These are phyloP conservation scores for Pelobates fuscus DNA, from an alignment of 2,113 vertebrate genomes.

Conservation along the genomic window DNA sequence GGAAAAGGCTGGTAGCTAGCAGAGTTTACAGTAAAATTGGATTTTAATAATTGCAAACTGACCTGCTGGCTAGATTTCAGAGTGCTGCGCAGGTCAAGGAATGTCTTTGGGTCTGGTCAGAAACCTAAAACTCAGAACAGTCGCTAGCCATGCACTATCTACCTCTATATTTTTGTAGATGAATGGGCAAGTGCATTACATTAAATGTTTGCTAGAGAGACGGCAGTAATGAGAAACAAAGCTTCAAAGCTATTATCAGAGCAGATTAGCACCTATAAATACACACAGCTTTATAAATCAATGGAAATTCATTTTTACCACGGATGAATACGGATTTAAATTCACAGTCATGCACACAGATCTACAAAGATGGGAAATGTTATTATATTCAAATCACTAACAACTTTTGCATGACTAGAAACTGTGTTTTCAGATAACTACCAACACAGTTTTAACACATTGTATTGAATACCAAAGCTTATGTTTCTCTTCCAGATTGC, in stretches of 20 bases:
- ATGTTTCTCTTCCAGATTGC: not conserved
- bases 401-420: constrained; percentile 8
- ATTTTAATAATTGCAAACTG: too few relatives aligned
- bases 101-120: too few relatives aligned
- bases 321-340: not conserved
- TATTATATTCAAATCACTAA: constrained; percentile 18
- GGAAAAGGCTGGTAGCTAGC: too few relatives aligned
- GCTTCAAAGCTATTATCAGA: not conserved
- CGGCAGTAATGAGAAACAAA: not conserved
- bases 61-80: too few relatives aligned
- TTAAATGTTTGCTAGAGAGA: not conserved
- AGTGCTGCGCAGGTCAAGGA: too few relatives aligned
- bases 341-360: constrained; percentile 19
- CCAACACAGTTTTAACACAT: not conserved
- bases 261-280: constrained; percentile 14
- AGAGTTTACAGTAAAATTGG: too few relatives aligned
- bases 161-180: too few relatives aligned
- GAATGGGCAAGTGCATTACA: too few relatives aligned
- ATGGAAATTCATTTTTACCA: not conserved
- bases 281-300: not conserved
- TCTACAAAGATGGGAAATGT: constrained; percentile 15
- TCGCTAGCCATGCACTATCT: too few relatives aligned
- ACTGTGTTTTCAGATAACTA: not conserved
- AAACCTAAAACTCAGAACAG: too few relatives aligned
- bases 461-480: not conserved